These are phyloP conservation scores for Tenodera sinensis DNA, from an alignment of 2,888 invertebrate genomes.

Conservation along the genomic window DNA sequence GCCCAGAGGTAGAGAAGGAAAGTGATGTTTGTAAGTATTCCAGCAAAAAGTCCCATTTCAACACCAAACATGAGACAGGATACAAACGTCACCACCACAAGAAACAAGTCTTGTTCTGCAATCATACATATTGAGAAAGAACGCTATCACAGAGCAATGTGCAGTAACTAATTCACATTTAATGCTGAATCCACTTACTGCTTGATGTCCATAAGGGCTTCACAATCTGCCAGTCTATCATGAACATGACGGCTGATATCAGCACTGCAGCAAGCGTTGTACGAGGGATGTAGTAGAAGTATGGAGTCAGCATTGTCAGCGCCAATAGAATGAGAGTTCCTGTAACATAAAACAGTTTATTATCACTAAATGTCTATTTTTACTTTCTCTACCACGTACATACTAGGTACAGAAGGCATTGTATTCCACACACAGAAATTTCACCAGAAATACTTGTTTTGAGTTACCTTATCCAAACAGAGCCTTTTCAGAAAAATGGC, in stretches of 20 bases:
- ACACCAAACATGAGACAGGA: slow-evolving; percentile 67
- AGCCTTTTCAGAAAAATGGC: too few species aligned
- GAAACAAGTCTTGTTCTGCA: slow-evolving; percentile 57
- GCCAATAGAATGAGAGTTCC: slow-evolving; percentile 78
- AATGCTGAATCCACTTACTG: slow-evolving; percentile 44
- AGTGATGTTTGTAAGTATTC: slow-evolving; percentile 61
- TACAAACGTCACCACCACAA: slow-evolving; percentile 64
- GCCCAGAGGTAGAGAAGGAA: slow-evolving; percentile 64
- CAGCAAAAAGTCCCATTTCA: slow-evolving; percentile 74
- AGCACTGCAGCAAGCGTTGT: slow-evolving; percentile 83
- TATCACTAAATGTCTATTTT: too few species aligned
- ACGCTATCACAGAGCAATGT: not conserved
- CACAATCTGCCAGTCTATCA: slow-evolving; percentile 60
- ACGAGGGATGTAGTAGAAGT: slow-evolving; percentile 82
- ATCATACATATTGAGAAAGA: not conserved
- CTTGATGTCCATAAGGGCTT: slow-evolving; percentile 52
- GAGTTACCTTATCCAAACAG: too few species aligned
- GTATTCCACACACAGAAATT: too few species aligned
- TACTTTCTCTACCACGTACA: too few species aligned
- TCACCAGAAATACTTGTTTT: too few species aligned
- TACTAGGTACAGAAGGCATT: too few species aligned
- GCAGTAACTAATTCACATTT: not conserved
- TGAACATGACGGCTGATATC: slow-evolving; percentile 82
- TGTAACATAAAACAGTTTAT: slow-evolving; percentile 42
- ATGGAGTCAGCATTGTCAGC: slow-evolving; percentile 77